phyloP scores from a whole-genome alignment of 1,140 invertebrate species.

The Drosophila erecta region DNA sequence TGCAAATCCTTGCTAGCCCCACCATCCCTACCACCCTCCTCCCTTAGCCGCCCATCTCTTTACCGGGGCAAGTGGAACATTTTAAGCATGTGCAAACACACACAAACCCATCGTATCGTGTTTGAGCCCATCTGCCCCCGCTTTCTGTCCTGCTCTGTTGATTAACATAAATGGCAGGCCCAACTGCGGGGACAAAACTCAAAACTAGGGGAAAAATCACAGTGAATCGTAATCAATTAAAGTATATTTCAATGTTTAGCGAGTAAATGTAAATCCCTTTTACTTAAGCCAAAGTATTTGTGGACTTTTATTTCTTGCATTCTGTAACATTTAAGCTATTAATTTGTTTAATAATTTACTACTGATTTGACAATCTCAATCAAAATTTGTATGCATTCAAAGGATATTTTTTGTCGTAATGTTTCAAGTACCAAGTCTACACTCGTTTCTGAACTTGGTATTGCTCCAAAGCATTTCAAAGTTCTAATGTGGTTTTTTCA shows the following conservation, averaged over 20 bases:
- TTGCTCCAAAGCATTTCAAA: not conserved
- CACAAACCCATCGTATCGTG: slow-evolving; percentile 14
- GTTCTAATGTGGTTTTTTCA: not conserved
- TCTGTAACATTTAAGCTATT: too few relatives aligned
- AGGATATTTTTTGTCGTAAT: not conserved
- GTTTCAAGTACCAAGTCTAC: not conserved
- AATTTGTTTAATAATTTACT: too few relatives aligned
- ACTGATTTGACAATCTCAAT: not conserved
- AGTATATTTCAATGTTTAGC: too few relatives aligned
- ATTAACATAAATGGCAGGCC: slow-evolving; percentile 55
- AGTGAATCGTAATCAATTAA: not conserved
- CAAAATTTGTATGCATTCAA: too few relatives aligned
- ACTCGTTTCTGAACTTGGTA: not conserved
- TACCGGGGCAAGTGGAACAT: slow-evolving; percentile 28
- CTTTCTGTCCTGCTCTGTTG: slow-evolving; percentile 17
- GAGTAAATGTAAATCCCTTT: too few relatives aligned
- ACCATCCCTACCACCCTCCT: slow-evolving; percentile 1
- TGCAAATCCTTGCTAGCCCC: slow-evolving; percentile 17
- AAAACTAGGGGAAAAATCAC: not conserved
- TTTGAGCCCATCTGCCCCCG: slow-evolving; percentile 6
- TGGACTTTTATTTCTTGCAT: too few relatives aligned
- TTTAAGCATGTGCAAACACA: slow-evolving; percentile 49
- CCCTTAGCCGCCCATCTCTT: not conserved
- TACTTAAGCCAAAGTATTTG: too few relatives aligned
- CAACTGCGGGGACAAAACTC: slow-evolving; percentile 10